Percentiles rank a stretch among this genome's conserved stretches.
These are phyloP conservation scores for Automeris io DNA, from an alignment of 2,888 invertebrate genomes.

Conservation along the genomic window DNA sequence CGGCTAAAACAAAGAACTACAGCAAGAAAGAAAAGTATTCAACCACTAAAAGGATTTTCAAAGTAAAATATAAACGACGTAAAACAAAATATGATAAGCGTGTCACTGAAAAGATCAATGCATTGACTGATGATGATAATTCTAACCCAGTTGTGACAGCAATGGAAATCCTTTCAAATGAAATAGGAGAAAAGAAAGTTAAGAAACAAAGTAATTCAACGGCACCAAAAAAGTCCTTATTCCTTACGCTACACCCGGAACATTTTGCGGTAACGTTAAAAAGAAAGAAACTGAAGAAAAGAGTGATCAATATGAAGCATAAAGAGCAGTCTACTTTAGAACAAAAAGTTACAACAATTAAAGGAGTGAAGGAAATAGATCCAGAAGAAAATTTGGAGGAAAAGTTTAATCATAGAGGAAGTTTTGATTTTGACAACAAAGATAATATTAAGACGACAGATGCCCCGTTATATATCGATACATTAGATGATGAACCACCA, in stretches of 20 bases:
- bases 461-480: neutral
- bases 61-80: neutral
- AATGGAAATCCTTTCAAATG: neutral
- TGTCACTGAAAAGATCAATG: neutral
- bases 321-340: slow-evolving; percentile 8
- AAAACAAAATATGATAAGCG: neutral
- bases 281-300: slow-evolving; percentile 4
- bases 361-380: neutral
- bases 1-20: neutral
- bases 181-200: slow-evolving; percentile 1
- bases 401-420: neutral
- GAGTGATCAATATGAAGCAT: slow-evolving; percentile 6
- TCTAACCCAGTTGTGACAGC: too few relatives aligned
- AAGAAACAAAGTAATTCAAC: neutral
- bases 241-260: slow-evolving; percentile 15
- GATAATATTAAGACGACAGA: neutral
- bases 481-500: neutral
- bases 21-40: neutral
- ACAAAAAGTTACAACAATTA: slow-evolving; percentile 5
- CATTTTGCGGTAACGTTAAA: slow-evolving; percentile 5
- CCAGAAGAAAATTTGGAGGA: neutral
- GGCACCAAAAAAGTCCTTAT: slow-evolving; percentile 4
- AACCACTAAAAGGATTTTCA: neutral
- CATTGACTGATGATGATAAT: neutral
- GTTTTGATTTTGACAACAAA: neutral